A percentile compares a stretch with the other conserved stretches of the same genome.
Evolutionary conservation across 2,113 vertebrate species (phyloP).

Genomic region (Ceyx cyanopectus): DNA sequence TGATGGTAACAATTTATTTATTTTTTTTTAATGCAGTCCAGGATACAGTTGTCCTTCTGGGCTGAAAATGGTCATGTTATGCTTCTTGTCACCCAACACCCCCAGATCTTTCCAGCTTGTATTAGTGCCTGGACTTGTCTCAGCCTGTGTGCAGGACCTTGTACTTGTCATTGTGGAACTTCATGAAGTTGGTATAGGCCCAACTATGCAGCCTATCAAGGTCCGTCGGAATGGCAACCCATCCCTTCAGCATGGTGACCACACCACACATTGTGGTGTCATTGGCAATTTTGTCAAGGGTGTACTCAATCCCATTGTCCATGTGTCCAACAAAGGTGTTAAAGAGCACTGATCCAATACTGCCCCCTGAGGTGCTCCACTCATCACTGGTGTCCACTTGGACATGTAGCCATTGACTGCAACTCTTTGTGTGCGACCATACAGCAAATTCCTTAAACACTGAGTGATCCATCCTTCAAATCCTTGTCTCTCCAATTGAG

Average conservation of each 20-base stretch:
- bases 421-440: not conserved
- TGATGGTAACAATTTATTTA: not conserved
- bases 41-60: not conserved
- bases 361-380: no score
- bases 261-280: no score
- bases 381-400: not conserved
- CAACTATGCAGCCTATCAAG: not conserved
- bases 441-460: not conserved
- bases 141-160: no score
- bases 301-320: not conserved
- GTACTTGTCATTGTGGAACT: not conserved
- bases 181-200: not conserved
- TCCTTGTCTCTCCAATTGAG: not conserved
- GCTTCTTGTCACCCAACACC: not conserved
- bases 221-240: not conserved
- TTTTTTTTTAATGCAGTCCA: not conserved
- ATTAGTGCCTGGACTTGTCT: not conserved
- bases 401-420: not conserved
- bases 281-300: no score
- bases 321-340: not conserved
- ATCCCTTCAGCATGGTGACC: not conserved
- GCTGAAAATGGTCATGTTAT: not conserved
- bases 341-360: not conserved
- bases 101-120: not conserved
- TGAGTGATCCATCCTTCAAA: not conserved